Evolutionary conservation across 1,140 invertebrate genomes (phyloP), one percentile per base, ranked within the genome.

Genomic region (Heterodera carotae): DNA sequence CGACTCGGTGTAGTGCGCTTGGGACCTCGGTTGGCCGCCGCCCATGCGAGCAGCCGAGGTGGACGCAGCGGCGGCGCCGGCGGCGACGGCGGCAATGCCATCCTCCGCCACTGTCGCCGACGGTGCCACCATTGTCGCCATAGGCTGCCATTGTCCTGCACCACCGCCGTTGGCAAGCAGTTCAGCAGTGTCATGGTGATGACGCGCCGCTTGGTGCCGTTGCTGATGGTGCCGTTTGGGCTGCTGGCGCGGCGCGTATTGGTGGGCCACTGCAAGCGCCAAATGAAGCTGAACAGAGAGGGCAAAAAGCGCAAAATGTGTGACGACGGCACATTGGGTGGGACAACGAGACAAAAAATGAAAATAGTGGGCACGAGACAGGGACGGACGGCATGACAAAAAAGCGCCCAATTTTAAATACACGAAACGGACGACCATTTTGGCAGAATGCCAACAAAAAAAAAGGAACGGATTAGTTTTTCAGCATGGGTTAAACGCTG

Each of bases 201-300:
- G 4, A 39, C n/a, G n/a, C n/a, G n/a, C n/a, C n/a, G n/a, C n/a
- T n/a, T 53, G 48, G 48, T 22, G 48, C 4, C 22, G 48, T 4
- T 53, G 48, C 12, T 53, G 48, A 22, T 53, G 48, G 4, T 18
- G 48, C 48, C 48, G 48, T 22, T 53, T 53, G 4, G 48, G 53
- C 10, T 53, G 25, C 18, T 25, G 53, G 0, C 59, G 79, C 27
- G 71, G 62, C 56, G 74, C n/a, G 39, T 77, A 62, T 43, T 72
- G 39, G 56, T 85, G 86, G 18, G 83, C 84, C 36, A 85, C 77
- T 25, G 85, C 81, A 67, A 86, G 75, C 25, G 84, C 85, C 67
- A 87, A 78, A 80, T 86, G 84, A 33, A 86, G 81, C 84, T 86
- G 73, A 62, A 86, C 77, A 22, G 39, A 75, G 53, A 36, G 25